Conservation (phyloP, 2,113 vertebrate genomes). For the Acrocephalus arundinaceus region DNA sequence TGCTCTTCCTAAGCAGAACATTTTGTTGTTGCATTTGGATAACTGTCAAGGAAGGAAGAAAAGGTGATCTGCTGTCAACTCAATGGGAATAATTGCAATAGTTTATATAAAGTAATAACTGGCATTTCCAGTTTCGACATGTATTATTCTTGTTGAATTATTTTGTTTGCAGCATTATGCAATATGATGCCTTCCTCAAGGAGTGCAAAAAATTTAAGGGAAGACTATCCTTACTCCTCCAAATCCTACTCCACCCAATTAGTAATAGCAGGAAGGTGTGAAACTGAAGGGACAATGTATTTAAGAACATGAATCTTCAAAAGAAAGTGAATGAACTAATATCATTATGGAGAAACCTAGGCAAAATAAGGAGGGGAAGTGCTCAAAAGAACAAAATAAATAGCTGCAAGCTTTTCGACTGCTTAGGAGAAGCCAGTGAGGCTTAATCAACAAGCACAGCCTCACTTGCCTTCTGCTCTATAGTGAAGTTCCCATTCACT, state of each 20-base stretch:
- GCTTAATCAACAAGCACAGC: background rate
- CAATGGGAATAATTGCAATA: constrained; percentile 56
- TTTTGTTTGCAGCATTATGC: constrained; percentile 68
- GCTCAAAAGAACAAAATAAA: background rate
- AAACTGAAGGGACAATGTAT: background rate
- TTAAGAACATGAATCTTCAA: background rate
- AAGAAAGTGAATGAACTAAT: background rate
- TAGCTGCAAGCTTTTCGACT: background rate
- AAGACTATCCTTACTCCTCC: background rate
- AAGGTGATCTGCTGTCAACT: constrained; percentile 63
- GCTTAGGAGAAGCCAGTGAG: background rate
- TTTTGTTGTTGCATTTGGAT: constrained; percentile 50
- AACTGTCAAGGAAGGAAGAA: constrained; percentile 64
- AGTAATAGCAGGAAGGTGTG: constrained; percentile 35
- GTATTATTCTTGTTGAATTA: constrained; percentile 67
- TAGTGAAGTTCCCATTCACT: rapidly evolving
- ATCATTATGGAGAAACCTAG: background rate
- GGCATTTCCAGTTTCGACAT: constrained; percentile 68
- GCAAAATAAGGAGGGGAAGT: background rate
- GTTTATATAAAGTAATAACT: constrained; percentile 72
- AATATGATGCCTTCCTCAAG: constrained; percentile 47
- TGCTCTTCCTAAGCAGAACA: constrained; percentile 35
- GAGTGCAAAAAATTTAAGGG: constrained; percentile 17
- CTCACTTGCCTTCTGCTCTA: background rate
- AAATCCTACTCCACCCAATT: constrained; percentile 37